phyloP scores from a whole-genome alignment of 2,113 vertebrate species.

The Engystomops pustulosus region DNA sequence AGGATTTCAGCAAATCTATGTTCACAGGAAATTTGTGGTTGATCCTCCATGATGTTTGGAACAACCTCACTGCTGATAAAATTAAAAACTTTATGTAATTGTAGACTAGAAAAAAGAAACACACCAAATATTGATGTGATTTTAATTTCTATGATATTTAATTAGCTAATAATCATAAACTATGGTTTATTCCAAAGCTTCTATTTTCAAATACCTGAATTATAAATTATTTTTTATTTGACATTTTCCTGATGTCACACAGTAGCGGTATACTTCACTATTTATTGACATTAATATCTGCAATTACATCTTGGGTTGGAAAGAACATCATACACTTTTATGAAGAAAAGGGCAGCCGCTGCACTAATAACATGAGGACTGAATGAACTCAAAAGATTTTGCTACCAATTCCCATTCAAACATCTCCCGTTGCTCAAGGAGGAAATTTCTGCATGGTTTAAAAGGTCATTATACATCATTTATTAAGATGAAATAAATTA shows the following conservation, averaged over 20 bases:
- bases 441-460: constrained; percentile 37
- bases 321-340: background rate
- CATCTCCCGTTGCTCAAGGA: constrained; percentile 32
- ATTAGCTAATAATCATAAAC: no score
- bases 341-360: background rate
- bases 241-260: background rate
- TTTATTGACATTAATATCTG: background rate
- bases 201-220: no score
- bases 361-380: background rate
- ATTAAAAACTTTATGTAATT: no score
- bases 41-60: no score
- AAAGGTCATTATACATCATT: constrained; percentile 50
- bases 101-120: no score
- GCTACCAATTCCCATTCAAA: background rate
- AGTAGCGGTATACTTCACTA: background rate
- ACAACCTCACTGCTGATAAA: no score
- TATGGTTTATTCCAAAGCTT: no score
- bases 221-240: no score
- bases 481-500: constrained; percentile 50
- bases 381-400: constrained; percentile 10
- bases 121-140: no score
- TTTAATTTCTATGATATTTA: no score
- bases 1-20: no score
- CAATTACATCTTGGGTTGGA: background rate
- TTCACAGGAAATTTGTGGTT: no score